A percentile compares a stretch with the other conserved stretches of the same genome.
Evolutionary conservation across 2,797 vertebrate genomes (phyloP).

Genomic region (Mico argentatus): DNA sequence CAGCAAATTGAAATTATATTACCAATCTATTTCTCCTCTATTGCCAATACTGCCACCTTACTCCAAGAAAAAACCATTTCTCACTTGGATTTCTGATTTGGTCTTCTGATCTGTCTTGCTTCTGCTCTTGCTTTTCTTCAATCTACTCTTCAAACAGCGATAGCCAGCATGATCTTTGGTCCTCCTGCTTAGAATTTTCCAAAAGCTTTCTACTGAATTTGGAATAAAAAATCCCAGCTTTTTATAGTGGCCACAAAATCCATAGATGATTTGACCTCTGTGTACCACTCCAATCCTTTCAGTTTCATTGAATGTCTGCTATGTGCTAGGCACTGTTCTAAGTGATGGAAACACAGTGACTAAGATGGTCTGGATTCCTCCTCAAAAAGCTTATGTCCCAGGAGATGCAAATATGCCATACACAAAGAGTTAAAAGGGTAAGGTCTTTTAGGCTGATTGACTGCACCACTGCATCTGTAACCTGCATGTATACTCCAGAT

Average conservation of each 20-base stretch:
- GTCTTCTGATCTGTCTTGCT: neutral
- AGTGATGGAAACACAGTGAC: neutral
- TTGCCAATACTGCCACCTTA: neutral
- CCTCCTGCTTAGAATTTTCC: neutral
- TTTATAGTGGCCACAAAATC: neutral
- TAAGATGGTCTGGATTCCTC: neutral
- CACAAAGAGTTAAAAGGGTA: neutral
- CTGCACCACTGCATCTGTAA: too few relatives aligned
- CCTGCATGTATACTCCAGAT: too few relatives aligned
- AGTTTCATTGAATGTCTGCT: neutral
- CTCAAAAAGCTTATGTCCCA: neutral
- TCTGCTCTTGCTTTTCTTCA: neutral
- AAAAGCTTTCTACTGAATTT: neutral
- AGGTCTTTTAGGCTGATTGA: too few relatives aligned
- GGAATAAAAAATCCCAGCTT: neutral
- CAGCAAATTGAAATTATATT: neutral
- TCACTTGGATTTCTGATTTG: slow-evolving; percentile 9
- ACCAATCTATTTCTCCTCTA: neutral
- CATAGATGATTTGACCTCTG: neutral
- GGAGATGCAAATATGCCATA: neutral
- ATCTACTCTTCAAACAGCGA: neutral
- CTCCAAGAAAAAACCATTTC: neutral
- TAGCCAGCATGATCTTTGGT: neutral
- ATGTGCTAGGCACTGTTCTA: neutral
- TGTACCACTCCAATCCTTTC: neutral